phyloP scores from a whole-genome alignment of 2,797 vertebrate species.

The Neomorphus geoffroyi region DNA sequence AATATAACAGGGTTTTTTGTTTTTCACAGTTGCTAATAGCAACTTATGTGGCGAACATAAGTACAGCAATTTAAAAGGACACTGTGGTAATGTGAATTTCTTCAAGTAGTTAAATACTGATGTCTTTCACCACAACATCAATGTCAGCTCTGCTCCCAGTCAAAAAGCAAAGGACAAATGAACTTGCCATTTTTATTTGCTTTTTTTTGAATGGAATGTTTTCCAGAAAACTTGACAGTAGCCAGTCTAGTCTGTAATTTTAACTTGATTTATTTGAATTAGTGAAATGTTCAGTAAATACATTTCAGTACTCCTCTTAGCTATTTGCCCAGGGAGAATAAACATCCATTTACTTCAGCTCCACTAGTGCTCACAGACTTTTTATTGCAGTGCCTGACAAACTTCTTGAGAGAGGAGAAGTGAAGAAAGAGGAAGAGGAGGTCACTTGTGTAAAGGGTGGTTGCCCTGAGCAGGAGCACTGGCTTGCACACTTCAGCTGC shows the following conservation, averaged over 20 bases:
- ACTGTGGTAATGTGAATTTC: conserved; percentile 65
- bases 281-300: conserved; percentile 58
- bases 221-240: conserved; percentile 46
- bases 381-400: conserved; percentile 32
- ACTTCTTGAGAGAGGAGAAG: neutral
- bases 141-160: conserved; percentile 25
- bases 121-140: conserved; percentile 42
- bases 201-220: conserved; percentile 43
- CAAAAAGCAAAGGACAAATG: conserved; percentile 54
- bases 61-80: conserved; percentile 67
- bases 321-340: conserved; percentile 35
- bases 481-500: neutral
- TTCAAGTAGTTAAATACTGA: conserved; percentile 68
- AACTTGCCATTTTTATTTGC: conserved; percentile 55
- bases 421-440: neutral
- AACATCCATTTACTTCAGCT: conserved; percentile 37
- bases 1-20: neutral
- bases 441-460: neutral
- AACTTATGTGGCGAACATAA: conserved; percentile 68
- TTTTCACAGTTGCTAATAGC: conserved; percentile 64
- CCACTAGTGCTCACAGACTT: neutral
- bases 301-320: neutral
- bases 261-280: conserved; percentile 68
- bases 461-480: neutral
- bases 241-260: conserved; percentile 54